Base-by-base conservation (phyloP, 92 coral and sea anemone species). In the Zoanthus gigantus region DNA sequence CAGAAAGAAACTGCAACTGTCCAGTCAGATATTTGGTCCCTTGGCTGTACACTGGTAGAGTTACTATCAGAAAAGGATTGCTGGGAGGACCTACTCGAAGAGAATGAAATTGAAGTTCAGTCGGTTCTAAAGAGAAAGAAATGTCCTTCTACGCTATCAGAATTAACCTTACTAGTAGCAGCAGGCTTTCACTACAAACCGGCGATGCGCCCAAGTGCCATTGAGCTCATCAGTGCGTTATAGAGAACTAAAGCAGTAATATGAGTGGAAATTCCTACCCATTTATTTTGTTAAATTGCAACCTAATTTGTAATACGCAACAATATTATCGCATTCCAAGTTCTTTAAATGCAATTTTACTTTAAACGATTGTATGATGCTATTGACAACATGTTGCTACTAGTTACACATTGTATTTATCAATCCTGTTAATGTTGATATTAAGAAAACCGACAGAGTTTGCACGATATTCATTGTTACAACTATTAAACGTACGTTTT, bases 121-220 rank as follows among this genome's bases (percentile, higher is more conserved):
- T 65, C 71, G 2, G 71, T 65, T 65, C 71, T 16, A 65, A 65
- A 65, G 71, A 65, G 31, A 65, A 65, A 65, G 34, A 28, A 65
- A 65, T 16, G 31, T 31, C 71, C 71, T 65, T 65, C 71, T 65
- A 12, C 71, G 23, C 71, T 65, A 65, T 31, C 17, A 17, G 32
- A 65, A n/a, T 65, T 16, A 31, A 6, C 71, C 23, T 31, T 31
- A 65, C 30, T 65, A 65, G 30, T 65, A 23, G 71, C 71, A 65
- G 71, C 71, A 32, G 17, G 30, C 31, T 23, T 37, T 37, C 42
- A 37, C 42, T 58, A 58, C n/a, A 42, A 67, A 28, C 42, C 72
- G 72, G 72, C 72, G 42, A 23, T 18, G 37, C 72, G 42, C n/a
- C 72, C 72, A 67, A 67, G 72, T 67, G 72, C 72, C 72, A 67